Evolutionary conservation across 2,113 vertebrate genomes (phyloP).

Genomic region (Myotis yumanensis): DNA sequence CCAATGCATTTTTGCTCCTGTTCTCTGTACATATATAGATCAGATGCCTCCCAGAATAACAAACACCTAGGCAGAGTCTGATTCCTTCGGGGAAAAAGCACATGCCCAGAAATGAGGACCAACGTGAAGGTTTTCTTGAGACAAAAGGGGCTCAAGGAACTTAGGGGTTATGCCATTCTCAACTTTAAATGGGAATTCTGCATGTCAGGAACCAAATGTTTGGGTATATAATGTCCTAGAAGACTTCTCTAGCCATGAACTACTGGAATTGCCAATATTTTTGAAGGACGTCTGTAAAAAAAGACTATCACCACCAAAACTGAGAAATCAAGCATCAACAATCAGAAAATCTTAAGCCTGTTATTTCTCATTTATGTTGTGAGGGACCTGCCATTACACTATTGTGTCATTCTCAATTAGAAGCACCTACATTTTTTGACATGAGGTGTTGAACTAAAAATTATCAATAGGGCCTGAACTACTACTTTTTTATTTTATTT

Average conservation of each 20-base stretch:
- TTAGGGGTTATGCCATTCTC: not conserved
- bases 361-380: not conserved
- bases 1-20: not conserved
- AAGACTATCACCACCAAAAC: not conserved
- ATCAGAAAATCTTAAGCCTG: not conserved
- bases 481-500: not conserved
- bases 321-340: not conserved
- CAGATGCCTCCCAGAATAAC: not conserved
- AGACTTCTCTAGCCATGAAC: not conserved
- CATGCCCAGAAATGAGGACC: not conserved
- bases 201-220: not conserved
- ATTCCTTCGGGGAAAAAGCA: not conserved
- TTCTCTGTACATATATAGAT: not conserved
- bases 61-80: not conserved
- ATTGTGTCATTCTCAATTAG: not conserved
- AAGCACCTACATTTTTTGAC: not conserved
- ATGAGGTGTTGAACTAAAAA: not conserved
- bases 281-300: not conserved
- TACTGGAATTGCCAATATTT: not conserved
- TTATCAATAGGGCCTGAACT: not conserved
- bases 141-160: not conserved
- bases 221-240: not conserved
- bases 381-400: not conserved
- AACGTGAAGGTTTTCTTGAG: not conserved
- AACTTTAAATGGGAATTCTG: not conserved